phyloP scores from a whole-genome alignment of 2,113 vertebrate species.

The Lasiurus cinereus region DNA sequence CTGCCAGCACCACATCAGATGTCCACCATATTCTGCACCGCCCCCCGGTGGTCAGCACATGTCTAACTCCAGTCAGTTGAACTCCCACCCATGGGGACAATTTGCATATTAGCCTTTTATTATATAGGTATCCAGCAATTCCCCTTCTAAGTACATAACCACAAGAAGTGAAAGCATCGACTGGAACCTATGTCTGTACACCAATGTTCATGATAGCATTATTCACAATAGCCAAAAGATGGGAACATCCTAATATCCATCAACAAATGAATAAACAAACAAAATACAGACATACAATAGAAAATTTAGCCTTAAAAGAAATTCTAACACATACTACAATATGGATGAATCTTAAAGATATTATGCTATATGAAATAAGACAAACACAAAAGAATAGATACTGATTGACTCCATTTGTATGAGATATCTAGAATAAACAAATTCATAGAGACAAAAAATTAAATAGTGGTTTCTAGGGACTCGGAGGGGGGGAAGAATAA shows the following conservation, averaged over 20 bases:
- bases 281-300: background rate
- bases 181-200: background rate
- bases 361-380: background rate
- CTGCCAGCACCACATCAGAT: no score
- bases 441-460: background rate
- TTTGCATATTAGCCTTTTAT: no score
- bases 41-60: no score
- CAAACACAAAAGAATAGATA: background rate
- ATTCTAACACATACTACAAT: background rate
- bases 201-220: background rate
- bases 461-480: background rate
- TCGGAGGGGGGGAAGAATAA: fast-evolving
- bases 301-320: conserved; percentile 6
- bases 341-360: background rate
- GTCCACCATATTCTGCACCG: no score
- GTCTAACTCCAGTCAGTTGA: no score
- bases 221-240: background rate
- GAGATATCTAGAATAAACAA: background rate
- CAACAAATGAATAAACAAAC: background rate
- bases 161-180: conserved; percentile 5
- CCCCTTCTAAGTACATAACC: background rate
- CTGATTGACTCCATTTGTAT: background rate
- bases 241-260: background rate
- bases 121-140: background rate
- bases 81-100: no score